Conservation (phyloP, 1,140 invertebrate genomes). For the Batillaria attramentaria region DNA sequence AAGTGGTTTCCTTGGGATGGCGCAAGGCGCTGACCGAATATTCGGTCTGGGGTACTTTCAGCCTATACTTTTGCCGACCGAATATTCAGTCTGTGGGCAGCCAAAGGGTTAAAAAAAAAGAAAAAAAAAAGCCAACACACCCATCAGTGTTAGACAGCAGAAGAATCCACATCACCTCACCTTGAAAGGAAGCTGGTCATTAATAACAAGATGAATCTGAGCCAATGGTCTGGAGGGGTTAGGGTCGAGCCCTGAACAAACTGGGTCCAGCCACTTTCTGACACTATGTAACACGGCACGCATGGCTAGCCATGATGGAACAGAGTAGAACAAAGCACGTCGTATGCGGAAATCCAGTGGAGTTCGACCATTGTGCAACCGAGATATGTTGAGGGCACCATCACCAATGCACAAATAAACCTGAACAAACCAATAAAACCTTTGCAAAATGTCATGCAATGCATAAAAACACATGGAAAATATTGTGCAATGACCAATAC, state of each 20-base stretch:
- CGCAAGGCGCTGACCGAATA: too few relatives aligned
- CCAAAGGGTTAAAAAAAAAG: not conserved
- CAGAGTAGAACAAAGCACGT: not conserved
- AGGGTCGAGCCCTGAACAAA: not conserved
- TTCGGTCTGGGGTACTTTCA: too few relatives aligned
- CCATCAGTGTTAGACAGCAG: too few relatives aligned
- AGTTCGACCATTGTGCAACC: not conserved
- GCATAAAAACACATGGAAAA: too few relatives aligned
- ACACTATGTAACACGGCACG: not conserved
- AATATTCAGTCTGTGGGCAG: too few relatives aligned
- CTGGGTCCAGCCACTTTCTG: not conserved
- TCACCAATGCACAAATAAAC: not conserved
- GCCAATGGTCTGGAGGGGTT: not conserved
- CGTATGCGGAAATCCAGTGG: not conserved
- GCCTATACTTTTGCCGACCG: too few relatives aligned
- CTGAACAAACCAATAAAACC: not conserved
- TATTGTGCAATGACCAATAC: too few relatives aligned
- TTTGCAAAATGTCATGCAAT: too few relatives aligned
- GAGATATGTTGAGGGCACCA: not conserved
- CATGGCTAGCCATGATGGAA: not conserved
- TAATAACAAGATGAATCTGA: not conserved
- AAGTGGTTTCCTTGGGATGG: too few relatives aligned
- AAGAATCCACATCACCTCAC: too few relatives aligned
- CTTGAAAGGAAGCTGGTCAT: conserved; percentile 6
- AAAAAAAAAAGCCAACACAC: not conserved